phyloP scores from a whole-genome alignment of 2,113 vertebrate genomes.

The Megaptera novaeangliae region DNA sequence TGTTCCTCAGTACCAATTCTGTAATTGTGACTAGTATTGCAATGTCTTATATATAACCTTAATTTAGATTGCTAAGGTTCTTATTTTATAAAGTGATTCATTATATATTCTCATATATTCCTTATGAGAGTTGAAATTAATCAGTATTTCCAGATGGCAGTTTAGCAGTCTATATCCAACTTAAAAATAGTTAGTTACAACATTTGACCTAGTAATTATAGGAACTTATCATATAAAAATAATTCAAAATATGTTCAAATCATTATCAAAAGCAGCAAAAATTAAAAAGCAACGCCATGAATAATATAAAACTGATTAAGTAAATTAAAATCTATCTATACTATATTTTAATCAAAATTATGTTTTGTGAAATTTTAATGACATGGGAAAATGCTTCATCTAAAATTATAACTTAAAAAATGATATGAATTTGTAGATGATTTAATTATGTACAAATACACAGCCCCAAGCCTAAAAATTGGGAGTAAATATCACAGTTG shows the following conservation, averaged over 20 bases:
- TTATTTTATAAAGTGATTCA: neutral
- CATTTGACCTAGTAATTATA: neutral
- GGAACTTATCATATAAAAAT: neutral
- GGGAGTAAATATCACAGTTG: neutral
- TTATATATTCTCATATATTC: neutral
- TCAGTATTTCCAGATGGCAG: neutral
- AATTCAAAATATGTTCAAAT: neutral
- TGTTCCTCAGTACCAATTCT: neutral
- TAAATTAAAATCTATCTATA: neutral
- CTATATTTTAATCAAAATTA: neutral
- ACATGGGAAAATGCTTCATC: neutral
- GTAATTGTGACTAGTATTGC: neutral
- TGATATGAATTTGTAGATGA: neutral
- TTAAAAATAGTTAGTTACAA: neutral
- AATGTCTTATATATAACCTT: neutral
- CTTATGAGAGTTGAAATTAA: slow-evolving; percentile 8
- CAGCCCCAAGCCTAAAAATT: neutral
- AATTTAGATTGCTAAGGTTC: neutral
- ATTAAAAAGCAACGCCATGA: neutral
- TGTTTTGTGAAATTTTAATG: neutral
- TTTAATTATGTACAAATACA: neutral
- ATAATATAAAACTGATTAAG: neutral
- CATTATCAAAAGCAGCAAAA: neutral
- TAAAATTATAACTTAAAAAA: neutral
- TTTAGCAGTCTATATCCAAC: neutral